These are phyloP conservation scores for Lagorchestes hirsutus DNA, from an alignment of 2,797 vertebrate genomes.

Conservation along the genomic window DNA sequence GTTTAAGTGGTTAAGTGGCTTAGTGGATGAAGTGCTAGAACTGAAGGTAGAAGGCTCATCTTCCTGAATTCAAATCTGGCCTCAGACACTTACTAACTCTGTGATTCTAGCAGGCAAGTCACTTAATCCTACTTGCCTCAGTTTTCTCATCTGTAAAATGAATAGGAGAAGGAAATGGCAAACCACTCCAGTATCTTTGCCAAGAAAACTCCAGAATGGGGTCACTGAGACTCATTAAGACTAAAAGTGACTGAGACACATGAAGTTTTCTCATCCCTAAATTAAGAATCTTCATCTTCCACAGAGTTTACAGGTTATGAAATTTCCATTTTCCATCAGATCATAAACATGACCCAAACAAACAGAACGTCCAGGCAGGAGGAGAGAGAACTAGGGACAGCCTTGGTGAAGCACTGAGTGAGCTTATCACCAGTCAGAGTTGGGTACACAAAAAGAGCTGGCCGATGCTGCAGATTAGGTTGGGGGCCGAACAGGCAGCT, in stretches of 20 bases:
- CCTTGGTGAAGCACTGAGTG: not conserved
- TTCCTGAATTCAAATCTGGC: not conserved
- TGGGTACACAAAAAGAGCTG: too few species aligned
- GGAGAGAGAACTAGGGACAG: not conserved
- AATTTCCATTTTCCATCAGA: not conserved
- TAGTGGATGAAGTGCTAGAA: too few species aligned
- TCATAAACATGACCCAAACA: not conserved
- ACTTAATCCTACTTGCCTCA: too few species aligned
- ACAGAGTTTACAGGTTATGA: not conserved
- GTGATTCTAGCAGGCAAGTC: not conserved
- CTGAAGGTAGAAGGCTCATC: not conserved
- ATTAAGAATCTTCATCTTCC: not conserved
- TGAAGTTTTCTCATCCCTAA: too few species aligned
- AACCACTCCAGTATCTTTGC: not conserved
- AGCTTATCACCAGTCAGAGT: not conserved
- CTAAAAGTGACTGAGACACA: not conserved
- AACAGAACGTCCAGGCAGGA: not conserved
- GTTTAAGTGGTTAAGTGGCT: too few species aligned
- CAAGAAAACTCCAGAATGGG: not conserved
- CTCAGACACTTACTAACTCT: not conserved
- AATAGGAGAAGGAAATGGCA: not conserved
- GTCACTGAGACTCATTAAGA: not conserved
- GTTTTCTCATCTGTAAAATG: not conserved
- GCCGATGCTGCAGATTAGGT: not conserved
- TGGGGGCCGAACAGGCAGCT: not conserved